A percentile compares a stretch with the other conserved stretches of the same genome.
Evolutionary conservation across 2,113 vertebrate species (phyloP).

Genomic region (Scopus umbretta): DNA sequence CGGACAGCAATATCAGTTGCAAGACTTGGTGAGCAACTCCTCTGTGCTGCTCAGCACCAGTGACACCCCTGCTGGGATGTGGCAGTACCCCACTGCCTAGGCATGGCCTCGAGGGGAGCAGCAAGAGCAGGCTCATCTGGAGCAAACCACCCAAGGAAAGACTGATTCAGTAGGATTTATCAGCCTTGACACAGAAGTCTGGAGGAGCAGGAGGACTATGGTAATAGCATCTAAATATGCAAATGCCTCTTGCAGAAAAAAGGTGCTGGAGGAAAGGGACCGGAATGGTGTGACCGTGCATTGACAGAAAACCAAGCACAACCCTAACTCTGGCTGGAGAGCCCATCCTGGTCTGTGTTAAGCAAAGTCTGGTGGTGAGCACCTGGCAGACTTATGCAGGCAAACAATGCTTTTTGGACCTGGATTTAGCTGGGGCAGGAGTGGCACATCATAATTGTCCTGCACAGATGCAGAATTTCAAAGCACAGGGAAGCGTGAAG

Average conservation of each 20-base stretch:
- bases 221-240: background rate
- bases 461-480: background rate
- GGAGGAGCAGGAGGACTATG: background rate
- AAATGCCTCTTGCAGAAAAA: background rate
- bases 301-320: fast-evolving
- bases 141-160: background rate
- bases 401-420: background rate
- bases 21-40: background rate
- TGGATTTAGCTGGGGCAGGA: background rate
- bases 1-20: background rate
- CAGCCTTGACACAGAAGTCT: background rate
- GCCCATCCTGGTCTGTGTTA: background rate
- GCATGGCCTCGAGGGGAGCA: fast-evolving
- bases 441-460: background rate
- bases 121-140: fast-evolving
- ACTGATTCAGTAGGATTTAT: background rate
- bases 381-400: background rate
- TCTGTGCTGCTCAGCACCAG: background rate
- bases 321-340: background rate
- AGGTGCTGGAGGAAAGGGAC: background rate
- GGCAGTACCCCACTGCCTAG: background rate
- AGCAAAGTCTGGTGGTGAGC: background rate
- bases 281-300: background rate
- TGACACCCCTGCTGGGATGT: background rate
- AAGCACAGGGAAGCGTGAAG: fast-evolving